Evolutionary conservation across 92 coral and sea anemone genomes (phyloP), one percentile per base, ranked within the genome.

Genomic region (Blastomussa wellsi): DNA sequence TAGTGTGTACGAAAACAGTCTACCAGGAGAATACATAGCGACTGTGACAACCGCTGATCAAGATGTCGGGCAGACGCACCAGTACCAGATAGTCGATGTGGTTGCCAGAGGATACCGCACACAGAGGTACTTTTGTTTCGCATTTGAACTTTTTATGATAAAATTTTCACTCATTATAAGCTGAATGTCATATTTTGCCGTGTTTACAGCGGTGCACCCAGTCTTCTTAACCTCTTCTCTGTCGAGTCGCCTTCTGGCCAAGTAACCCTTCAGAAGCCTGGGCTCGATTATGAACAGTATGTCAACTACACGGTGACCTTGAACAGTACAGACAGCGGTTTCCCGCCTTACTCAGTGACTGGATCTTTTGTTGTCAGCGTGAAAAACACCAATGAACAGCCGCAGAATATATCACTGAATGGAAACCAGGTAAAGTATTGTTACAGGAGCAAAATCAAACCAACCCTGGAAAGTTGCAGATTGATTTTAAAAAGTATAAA

Each of bases 301-400:
- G 36, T 79, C 20, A 88, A 83, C 48, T 92, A 91, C 86, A 91
- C 90, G 6, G 81, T 96, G 31, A 74, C 66, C 7, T 89, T 96
- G 38, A 90, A 80, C 80, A 89, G 95, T 35, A 85, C 86, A 33
- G 99, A 96, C 94, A 93, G 85, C 81, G 99, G 99, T 33, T 81
- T 78, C 76, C 99, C 99, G 44, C 94, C 98, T 7, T 92, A 93
- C 74, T 75, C 90, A 19, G 89, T 94, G 60, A 74, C 88, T 84
- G 94, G 93, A 24, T 78, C 86, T 52, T 89, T 96, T 81, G 89
- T 79, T 76, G 87, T 96, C 80, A 57, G 65, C 57, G 98, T 96
- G 51, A 80, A 78, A 32, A 97, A 96, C 80, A 53, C 90, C 64
- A 95, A 96, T 71, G 99, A 96, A 70, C 85, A 79, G 24, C 99